Evolutionary conservation across 2,888 invertebrate species (phyloP).

Genomic region (Apotomis turbidana): DNA sequence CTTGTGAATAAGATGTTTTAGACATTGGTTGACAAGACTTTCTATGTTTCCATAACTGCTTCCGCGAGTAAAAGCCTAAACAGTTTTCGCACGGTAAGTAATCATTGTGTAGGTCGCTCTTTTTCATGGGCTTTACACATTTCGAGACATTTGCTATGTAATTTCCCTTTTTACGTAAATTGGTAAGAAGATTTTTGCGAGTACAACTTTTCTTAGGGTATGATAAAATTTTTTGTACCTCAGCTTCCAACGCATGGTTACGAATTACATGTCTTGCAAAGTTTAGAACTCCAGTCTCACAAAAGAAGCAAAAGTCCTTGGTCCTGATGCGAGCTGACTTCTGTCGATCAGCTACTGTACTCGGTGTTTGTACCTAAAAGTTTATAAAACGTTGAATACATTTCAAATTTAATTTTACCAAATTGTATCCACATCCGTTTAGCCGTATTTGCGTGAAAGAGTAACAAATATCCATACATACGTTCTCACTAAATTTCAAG

Average conservation of each 20-base stretch:
- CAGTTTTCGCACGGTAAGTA: background rate
- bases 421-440: too few relatives aligned
- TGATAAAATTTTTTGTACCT: background rate
- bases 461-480: too few relatives aligned
- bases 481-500: too few relatives aligned
- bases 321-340: background rate
- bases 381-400: background rate
- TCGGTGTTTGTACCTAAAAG: background rate
- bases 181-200: background rate
- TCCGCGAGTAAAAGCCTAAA: constrained; percentile 1
- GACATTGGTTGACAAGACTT: background rate
- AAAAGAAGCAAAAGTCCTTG: constrained; percentile 3
- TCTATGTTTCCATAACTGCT: background rate
- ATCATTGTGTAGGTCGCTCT: background rate
- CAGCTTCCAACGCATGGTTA: background rate
- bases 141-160: background rate
- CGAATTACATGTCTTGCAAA: constrained; percentile 1
- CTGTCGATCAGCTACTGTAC: background rate
- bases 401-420: too few relatives aligned
- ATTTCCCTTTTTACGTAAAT: constrained; percentile 1
- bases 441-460: too few relatives aligned
- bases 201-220: background rate
- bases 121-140: constrained; percentile 2
- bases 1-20: background rate
- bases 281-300: background rate